phyloP scores from a whole-genome alignment of 2,797 vertebrate genomes.

The Peromyscus nudipes region DNA sequence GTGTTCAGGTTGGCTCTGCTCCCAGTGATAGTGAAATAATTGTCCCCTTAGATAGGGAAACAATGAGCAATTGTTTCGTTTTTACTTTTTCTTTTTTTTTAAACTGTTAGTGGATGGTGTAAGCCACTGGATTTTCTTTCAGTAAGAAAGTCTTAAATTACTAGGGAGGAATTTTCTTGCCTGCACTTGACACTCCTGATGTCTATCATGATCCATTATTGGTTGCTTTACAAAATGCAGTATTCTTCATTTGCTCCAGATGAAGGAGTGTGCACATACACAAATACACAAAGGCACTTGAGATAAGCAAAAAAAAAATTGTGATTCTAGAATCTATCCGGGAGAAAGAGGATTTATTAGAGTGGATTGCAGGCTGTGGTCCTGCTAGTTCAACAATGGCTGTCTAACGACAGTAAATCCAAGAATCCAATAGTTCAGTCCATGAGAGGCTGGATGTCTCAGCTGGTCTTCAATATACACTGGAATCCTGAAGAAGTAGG shows the following conservation, averaged over 20 bases:
- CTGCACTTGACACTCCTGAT: not conserved
- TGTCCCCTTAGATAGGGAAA: not conserved
- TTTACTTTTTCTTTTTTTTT: not conserved
- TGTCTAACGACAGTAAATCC: not conserved
- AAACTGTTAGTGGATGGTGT: not conserved
- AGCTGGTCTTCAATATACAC: not conserved
- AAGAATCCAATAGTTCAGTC: not conserved
- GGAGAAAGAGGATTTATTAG: not conserved
- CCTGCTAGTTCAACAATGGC: not conserved
- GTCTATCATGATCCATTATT: not conserved
- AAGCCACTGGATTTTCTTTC: constrained; percentile 24
- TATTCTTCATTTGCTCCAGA: not conserved
- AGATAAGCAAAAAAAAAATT: not conserved
- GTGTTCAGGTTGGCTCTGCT: not conserved
- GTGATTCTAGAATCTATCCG: constrained; percentile 15
- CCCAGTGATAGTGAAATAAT: not conserved
- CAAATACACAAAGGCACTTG: too few relatives aligned
- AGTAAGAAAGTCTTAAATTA: constrained; percentile 6
- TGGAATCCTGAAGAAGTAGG: not conserved
- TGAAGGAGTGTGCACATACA: not conserved
- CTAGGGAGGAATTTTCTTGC: constrained; percentile 19
- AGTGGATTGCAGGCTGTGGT: not conserved
- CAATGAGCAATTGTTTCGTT: not conserved
- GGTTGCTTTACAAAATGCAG: not conserved
- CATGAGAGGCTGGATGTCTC: not conserved